Evolutionary conservation across 2,797 vertebrate species (phyloP).

Genomic region (Jordanella pulchra): DNA sequence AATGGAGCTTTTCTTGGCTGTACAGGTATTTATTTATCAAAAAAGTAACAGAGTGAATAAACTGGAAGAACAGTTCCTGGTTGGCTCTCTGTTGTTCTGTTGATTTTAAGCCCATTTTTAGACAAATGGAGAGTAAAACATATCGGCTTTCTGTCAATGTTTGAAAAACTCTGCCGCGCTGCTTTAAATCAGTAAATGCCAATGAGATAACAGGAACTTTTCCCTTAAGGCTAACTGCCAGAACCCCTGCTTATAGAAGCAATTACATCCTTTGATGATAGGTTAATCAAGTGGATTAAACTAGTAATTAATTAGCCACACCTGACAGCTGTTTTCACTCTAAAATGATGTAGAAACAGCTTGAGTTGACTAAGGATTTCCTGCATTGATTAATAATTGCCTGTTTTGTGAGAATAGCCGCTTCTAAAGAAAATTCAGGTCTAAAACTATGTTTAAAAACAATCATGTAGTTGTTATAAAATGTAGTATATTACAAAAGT

Average conservation of each 20-base stretch:
- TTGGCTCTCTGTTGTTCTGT: not conserved
- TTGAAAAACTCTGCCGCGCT: not conserved
- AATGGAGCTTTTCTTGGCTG: not conserved
- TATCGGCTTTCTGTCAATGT: not conserved
- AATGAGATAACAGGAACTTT: not conserved
- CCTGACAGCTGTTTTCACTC: not conserved
- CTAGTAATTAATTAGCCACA: not conserved
- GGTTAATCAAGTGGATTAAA: not conserved
- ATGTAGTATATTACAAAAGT: not conserved
- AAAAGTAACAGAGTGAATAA: not conserved
- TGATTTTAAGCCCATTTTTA: not conserved
- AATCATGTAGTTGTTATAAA: too few relatives aligned
- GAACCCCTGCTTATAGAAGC: not conserved
- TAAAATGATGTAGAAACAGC: not conserved
- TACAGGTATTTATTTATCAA: not conserved
- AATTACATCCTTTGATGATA: not conserved
- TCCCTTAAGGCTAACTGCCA: not conserved
- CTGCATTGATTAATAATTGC: not conserved
- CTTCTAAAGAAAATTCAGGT: not conserved
- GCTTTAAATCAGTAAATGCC: not conserved
- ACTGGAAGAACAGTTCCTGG: not conserved
- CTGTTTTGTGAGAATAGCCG: not conserved
- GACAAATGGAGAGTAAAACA: not conserved
- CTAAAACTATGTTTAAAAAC: not conserved
- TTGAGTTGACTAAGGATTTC: not conserved